A percentile compares a stretch with the other conserved stretches of the same genome.
Evolutionary conservation across 2,113 vertebrate species (phyloP).

Genomic region (Tetrao urogallus): DNA sequence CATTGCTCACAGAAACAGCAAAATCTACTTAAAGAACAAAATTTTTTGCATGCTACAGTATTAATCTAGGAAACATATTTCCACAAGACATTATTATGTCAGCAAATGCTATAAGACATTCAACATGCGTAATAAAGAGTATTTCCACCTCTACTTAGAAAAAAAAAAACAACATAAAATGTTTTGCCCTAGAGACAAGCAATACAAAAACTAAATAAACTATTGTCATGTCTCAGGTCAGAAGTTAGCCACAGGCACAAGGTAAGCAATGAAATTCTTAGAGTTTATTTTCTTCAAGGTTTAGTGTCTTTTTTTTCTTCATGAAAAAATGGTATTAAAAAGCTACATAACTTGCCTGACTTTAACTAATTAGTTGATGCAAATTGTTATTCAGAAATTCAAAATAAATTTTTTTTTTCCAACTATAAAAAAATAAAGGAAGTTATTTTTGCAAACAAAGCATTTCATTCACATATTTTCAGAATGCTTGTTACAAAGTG

Average conservation of each 20-base stretch:
- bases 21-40: background rate
- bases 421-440: background rate
- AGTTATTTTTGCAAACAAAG: background rate
- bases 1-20: constrained; percentile 11
- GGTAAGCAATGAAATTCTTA: background rate
- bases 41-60: background rate
- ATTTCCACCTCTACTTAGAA: background rate
- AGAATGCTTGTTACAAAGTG: background rate
- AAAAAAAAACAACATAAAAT: background rate
- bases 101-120: constrained; percentile 1
- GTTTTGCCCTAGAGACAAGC: background rate
- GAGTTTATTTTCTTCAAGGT: background rate
- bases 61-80: background rate
- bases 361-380: background rate
- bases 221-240: background rate
- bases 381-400: background rate
- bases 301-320: background rate
- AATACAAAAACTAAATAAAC: constrained; percentile 13
- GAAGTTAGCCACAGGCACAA: background rate
- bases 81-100: constrained; percentile 24
- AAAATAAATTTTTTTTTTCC: background rate
- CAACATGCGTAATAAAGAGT: background rate
- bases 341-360: background rate
- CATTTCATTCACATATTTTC: background rate
- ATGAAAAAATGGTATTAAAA: background rate